phyloP scores from a whole-genome alignment of 1,140 invertebrate genomes.

The Ceratoteleas bidentatus region DNA sequence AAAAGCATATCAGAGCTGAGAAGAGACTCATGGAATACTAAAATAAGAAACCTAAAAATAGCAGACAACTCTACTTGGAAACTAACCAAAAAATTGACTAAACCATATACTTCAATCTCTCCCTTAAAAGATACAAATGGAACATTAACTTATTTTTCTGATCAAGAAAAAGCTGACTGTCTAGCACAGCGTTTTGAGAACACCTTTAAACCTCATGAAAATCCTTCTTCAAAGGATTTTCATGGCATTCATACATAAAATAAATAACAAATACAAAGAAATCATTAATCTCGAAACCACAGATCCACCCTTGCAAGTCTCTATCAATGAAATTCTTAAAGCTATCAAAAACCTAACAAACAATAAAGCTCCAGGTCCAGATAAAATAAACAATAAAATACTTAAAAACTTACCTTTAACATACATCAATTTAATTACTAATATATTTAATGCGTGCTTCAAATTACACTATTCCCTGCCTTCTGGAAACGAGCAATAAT shows the following conservation, averaged over 20 bases:
- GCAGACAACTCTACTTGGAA: not conserved
- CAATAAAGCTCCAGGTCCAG: not conserved
- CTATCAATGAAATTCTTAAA: not conserved
- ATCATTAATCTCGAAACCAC: too few species aligned
- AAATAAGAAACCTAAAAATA: not conserved
- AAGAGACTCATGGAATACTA: not conserved
- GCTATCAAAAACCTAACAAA: slow-evolving; percentile 2
- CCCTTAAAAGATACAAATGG: slow-evolving; percentile 1
- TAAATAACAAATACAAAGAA: too few species aligned
- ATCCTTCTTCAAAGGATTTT: not conserved
- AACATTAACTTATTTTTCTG: not conserved
- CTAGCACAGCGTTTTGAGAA: not conserved
- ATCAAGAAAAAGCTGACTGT: not conserved
- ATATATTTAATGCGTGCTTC: slow-evolving; percentile 9
- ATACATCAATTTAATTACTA: not conserved
- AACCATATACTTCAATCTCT: not conserved
- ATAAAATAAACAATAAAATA: not conserved
- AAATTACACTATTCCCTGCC: slow-evolving; percentile 5
- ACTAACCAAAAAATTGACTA: not conserved
- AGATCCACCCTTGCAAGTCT: too few species aligned
- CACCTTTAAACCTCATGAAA: not conserved
- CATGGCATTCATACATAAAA: too few species aligned
- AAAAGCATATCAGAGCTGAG: not conserved
- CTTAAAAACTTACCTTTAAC: not conserved
- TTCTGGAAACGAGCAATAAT: slow-evolving; percentile 1